Evolutionary conservation across 37 sponge, comb jelly and placozoan genomes (phyloP).

Genomic region (Dysidea cf. avara): DNA sequence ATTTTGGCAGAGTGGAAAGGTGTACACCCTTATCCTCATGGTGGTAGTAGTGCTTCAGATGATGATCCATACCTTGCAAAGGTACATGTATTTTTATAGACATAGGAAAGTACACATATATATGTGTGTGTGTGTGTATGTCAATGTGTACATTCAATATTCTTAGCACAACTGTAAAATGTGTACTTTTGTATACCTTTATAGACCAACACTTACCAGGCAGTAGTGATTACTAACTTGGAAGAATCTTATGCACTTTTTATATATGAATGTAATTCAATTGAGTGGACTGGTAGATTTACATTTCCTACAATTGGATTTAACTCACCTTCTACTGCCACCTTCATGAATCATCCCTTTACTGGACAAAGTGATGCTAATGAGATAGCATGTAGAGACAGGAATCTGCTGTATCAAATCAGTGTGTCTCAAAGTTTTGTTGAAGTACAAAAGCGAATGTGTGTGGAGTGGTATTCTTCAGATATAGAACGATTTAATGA

Average conservation of each 20-base stretch:
- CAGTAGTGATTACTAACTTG: constrained; percentile 23
- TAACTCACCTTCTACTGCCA: constrained; percentile 11
- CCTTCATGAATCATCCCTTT: constrained; percentile 34
- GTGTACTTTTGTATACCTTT: no score
- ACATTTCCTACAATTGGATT: constrained; percentile 20
- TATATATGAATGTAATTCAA: constrained; percentile 19
- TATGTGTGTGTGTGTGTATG: no score
- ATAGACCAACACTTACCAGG: constrained; percentile 32
- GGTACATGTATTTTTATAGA: not conserved
- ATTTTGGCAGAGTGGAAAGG: constrained; percentile 49
- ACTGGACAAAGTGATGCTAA: not conserved
- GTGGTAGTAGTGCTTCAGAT: no score
- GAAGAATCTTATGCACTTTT: constrained; percentile 24
- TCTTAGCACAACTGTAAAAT: no score
- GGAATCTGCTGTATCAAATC: no score
- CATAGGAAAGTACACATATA: no score
- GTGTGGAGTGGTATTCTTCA: no score
- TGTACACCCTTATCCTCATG: no score
- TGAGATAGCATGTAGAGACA: constrained; percentile 4
- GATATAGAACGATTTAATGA: no score
- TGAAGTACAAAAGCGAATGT: no score
- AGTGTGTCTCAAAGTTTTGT: no score
- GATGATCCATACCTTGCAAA: no score
- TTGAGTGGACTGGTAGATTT: constrained; percentile 15
- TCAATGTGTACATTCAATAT: not conserved